Conservation (phyloP, 2,113 vertebrate genomes). For the Varanus komodoensis region DNA sequence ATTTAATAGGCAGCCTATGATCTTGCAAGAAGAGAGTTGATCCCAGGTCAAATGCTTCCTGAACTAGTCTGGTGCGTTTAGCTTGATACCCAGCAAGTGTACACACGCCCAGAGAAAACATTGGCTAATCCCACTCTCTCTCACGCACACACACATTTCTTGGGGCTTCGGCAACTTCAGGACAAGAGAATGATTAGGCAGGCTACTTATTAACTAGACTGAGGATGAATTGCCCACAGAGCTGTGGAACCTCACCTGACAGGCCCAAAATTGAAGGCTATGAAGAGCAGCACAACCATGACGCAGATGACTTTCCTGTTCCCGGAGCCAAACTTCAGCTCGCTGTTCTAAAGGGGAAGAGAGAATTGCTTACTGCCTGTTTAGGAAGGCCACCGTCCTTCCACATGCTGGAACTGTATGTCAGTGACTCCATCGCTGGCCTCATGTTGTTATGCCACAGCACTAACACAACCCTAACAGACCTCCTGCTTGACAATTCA, state of each 20-base stretch:
- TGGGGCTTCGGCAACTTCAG: neutral
- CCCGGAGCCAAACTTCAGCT: slow-evolving; percentile 74
- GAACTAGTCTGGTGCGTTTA: neutral
- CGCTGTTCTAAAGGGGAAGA: slow-evolving; percentile 71
- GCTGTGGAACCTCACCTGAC: slow-evolving; percentile 79
- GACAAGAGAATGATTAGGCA: neutral
- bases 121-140: no score
- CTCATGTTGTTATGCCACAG: no score
- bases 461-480: neutral
- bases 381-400: neutral
- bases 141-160: neutral
- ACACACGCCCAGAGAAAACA: neutral
- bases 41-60: neutral
- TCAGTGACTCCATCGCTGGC: neutral
- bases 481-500: neutral
- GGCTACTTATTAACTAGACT: neutral
- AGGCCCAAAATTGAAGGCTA: slow-evolving; percentile 91
- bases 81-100: neutral
- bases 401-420: neutral
- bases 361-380: neutral
- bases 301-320: slow-evolving; percentile 88
- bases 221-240: neutral
- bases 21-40: neutral
- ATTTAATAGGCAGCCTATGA: neutral
- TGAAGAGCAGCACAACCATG: slow-evolving; percentile 89